Percentiles rank a stretch among this genome's conserved stretches.
These are phyloP conservation scores for Ceyx melanurus DNA, from an alignment of 2,113 vertebrate genomes.

Conservation along the genomic window DNA sequence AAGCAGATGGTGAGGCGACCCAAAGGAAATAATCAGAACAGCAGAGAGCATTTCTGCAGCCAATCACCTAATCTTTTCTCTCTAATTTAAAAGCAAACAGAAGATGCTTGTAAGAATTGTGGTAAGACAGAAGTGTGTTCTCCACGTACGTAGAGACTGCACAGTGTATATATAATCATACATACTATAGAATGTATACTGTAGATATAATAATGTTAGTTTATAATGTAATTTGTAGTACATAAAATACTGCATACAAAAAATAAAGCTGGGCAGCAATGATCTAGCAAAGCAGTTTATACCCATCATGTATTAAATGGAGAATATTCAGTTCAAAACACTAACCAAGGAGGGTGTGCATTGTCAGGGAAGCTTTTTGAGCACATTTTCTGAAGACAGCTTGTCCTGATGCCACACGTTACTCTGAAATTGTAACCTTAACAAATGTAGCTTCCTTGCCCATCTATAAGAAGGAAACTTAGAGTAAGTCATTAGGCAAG, in stretches of 20 bases:
- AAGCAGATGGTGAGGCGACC: neutral
- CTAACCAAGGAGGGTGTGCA: neutral
- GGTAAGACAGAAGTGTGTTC: neutral
- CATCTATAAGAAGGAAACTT: neutral
- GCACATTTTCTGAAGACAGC: neutral
- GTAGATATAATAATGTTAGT: neutral
- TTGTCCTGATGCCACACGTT: accelerated
- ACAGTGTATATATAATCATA: accelerated
- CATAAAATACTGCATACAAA: neutral
- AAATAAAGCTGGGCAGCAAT: neutral
- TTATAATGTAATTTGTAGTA: accelerated
- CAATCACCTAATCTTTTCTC: neutral
- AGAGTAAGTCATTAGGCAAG: neutral
- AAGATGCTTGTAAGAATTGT: neutral
- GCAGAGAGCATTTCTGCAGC: neutral
- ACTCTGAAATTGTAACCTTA: neutral
- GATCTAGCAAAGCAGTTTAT: neutral
- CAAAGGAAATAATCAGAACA: neutral
- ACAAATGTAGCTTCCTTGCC: neutral
- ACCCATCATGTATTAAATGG: neutral
- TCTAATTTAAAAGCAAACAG: neutral
- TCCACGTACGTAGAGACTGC: neutral
- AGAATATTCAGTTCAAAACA: neutral
- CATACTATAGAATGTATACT: accelerated
- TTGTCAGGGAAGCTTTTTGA: neutral